phyloP scores from a whole-genome alignment of 2,797 vertebrate genomes.

The Columba guinea region DNA sequence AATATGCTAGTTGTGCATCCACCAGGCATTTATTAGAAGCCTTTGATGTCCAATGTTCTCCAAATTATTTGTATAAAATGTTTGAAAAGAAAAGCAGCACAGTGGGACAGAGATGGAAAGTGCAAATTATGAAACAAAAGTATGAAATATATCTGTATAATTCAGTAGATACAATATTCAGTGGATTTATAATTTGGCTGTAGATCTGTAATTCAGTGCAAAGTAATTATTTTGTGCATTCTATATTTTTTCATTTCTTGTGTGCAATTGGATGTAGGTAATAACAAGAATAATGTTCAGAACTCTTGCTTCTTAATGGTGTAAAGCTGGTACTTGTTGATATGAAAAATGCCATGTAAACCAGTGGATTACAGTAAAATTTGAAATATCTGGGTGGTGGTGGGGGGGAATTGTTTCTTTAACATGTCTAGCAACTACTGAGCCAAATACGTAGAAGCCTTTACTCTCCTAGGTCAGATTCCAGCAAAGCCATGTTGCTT shows the following conservation, averaged over 20 bases:
- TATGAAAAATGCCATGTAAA: background rate
- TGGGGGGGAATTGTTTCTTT: constrained; percentile 12
- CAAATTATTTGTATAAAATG: background rate
- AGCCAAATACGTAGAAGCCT: constrained; percentile 43
- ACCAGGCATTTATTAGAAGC: background rate
- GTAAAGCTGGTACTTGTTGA: background rate
- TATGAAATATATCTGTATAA: background rate
- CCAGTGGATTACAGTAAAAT: background rate
- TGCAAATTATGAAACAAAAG: constrained; percentile 4
- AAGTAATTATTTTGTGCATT: constrained; percentile 4
- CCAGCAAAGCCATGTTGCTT: constrained; percentile 31
- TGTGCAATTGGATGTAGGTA: background rate
- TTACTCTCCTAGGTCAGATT: constrained; percentile 55
- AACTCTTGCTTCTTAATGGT: background rate
- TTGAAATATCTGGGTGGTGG: background rate
- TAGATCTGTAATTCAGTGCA: constrained; percentile 9
- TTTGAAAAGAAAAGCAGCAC: background rate
- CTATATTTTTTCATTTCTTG: background rate
- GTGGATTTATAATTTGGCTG: background rate
- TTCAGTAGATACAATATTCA: background rate
- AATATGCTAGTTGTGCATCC: background rate
- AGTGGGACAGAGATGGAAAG: background rate
- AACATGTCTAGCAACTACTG: constrained; percentile 61
- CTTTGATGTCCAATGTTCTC: constrained; percentile 1
- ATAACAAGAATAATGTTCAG: background rate